A percentile compares a stretch with the other conserved stretches of the same genome.
Evolutionary conservation across 2,113 vertebrate species (phyloP).

Genomic region (Osmerus mordax): DNA sequence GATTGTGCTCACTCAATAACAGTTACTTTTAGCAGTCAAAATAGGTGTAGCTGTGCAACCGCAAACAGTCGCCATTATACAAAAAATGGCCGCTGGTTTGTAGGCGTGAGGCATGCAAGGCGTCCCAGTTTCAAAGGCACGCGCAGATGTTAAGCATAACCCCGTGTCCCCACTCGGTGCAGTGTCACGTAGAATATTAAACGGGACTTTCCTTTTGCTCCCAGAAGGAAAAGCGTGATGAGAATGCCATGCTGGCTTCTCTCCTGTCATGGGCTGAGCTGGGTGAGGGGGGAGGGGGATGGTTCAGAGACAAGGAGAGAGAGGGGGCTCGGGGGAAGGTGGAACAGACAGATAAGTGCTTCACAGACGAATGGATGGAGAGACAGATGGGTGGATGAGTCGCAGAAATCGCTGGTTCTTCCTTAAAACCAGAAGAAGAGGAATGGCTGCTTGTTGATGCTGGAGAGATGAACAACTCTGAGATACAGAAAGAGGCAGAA

Average conservation of each 20-base stretch:
- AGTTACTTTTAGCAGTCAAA: neutral
- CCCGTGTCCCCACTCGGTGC: conserved; percentile 42
- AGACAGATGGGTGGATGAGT: conserved; percentile 22
- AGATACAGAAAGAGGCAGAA: conserved; percentile 39
- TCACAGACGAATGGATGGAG: conserved; percentile 28
- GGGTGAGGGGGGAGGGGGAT: conserved; percentile 43
- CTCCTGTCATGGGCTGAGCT: conserved; percentile 72
- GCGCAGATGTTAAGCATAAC: neutral
- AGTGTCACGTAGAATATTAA: conserved; percentile 48
- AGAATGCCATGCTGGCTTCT: conserved; percentile 87
- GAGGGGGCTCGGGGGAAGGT: conserved; percentile 22
- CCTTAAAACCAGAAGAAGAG: conserved; percentile 27
- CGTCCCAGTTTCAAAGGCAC: conserved; percentile 2
- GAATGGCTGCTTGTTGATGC: conserved; percentile 33
- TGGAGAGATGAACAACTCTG: conserved; percentile 32
- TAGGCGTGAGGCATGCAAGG: conserved; percentile 11
- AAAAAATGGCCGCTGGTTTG: neutral
- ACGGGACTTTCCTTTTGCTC: conserved; percentile 95
- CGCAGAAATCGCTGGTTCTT: neutral
- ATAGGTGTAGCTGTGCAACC: neutral
- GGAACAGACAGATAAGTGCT: conserved; percentile 25
- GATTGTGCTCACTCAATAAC: neutral
- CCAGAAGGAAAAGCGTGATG: conserved; percentile 98
- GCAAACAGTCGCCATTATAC: neutral
- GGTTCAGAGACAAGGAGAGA: conserved; percentile 36